phyloP scores from a whole-genome alignment of 2,797 vertebrate genomes.

The Pseudocheirus occidentalis region DNA sequence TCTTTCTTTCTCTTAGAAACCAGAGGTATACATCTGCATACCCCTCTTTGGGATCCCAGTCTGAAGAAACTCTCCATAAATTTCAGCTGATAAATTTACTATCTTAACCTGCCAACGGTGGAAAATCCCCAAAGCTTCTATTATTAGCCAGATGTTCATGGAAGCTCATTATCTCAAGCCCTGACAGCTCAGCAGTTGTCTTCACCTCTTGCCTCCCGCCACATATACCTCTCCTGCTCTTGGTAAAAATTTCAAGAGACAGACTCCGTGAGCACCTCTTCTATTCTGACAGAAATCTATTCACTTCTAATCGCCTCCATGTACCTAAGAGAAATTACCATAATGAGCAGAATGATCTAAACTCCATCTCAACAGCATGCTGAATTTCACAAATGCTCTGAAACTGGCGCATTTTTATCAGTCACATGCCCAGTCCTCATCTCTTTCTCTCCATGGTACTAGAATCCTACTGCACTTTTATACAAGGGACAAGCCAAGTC shows the following conservation, averaged over 20 bases:
- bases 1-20: background rate
- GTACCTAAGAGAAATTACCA: background rate
- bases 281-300: background rate
- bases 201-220: background rate
- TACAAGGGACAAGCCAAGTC: background rate
- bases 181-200: background rate
- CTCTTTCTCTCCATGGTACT: background rate
- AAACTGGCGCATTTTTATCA: background rate
- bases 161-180: background rate
- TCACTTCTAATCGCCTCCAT: background rate
- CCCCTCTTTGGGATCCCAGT: constrained; percentile 7
- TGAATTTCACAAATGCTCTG: background rate
- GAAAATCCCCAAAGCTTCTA: constrained; percentile 14
- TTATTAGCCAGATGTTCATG: constrained; percentile 11
- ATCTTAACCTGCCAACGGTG: background rate
- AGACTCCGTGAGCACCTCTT: constrained; percentile 7
- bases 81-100: constrained; percentile 30
- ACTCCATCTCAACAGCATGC: background rate
- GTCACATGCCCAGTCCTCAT: background rate
- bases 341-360: background rate
- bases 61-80: constrained; percentile 57
- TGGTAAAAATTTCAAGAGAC: constrained; percentile 41
- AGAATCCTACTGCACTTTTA: background rate
- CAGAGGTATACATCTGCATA: background rate
- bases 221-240: background rate